Base-by-base conservation (phyloP, 2,888 invertebrate species). In the Drosophila paranaensis region DNA sequence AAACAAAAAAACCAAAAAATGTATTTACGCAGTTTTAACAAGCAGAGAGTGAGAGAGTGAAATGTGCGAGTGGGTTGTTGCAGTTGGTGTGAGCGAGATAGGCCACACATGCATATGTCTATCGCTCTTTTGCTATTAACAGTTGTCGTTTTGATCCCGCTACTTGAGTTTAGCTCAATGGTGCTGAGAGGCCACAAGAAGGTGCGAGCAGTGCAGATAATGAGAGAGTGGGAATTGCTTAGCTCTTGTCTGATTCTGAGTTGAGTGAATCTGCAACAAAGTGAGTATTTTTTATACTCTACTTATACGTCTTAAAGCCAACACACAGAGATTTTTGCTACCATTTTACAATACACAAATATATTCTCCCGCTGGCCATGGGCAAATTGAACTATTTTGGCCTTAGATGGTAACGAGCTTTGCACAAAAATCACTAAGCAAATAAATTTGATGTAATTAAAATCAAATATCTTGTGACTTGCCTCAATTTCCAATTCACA, bases 391-490 rank as follows among this genome's bases (percentile, higher is more conserved):
- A 13, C 11, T 16, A 33, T 53, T 39, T 48, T 45, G 16, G 2
- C n/a, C 33, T 46, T 57, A 46, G 33, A 62, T 40, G 27, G 51
- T 42, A 60, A 70, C 51, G 48, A 74, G 62, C 65, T 66, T 70
- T 66, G 45, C 70, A 60, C 66, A 66, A 79, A 78, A 75, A 78
- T 65, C 71, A 27, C 45, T 56, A 55, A 46, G 56, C 40, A 69
- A 69, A 66, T 68, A 66, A 39, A 67, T 69, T 73, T 73, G 33
- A 39, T 54, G 77, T 81, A 83, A 87, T 86, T 83, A 79, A 83
- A 81, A 75, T 81, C 75, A 83, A 83, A 83, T 81, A 83, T 83
- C 62, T 40, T 71, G 57, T 67, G 62, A 73, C 60, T 71, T 60
- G 57, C 54, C 53, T 43, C 56, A 53, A 60, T 67, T 62, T 66